phyloP scores from a whole-genome alignment of 2,888 invertebrate genomes.

The Cantharis lateralis region DNA sequence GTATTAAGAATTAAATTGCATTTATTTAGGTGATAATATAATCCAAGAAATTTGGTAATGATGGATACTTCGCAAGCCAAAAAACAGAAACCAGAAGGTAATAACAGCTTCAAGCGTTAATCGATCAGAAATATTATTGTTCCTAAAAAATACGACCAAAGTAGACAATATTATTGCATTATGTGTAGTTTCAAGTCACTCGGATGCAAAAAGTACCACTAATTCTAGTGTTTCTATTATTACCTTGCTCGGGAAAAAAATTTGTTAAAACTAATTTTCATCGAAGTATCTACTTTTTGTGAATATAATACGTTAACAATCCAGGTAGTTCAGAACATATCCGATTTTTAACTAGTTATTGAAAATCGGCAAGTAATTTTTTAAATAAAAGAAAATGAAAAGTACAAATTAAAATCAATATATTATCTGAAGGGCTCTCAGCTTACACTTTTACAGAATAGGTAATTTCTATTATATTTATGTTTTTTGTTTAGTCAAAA shows the following conservation, averaged over 20 bases:
- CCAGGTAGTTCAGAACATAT: too few relatives aligned
- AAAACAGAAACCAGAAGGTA: conserved; percentile 51
- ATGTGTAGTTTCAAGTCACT: background rate
- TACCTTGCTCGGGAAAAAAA: background rate
- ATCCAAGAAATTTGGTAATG: background rate
- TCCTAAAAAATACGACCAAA: background rate
- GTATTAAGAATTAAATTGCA: background rate
- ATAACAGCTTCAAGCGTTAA: conserved; percentile 3
- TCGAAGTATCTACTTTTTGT: too few relatives aligned
- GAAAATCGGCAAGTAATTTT: too few relatives aligned
- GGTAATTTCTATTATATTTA: too few relatives aligned
- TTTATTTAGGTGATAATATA: background rate
- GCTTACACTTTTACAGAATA: too few relatives aligned
- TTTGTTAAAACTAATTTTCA: background rate
- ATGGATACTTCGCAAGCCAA: conserved; percentile 49
- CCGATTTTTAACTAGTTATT: too few relatives aligned
- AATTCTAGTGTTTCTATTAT: background rate
- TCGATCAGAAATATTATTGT: background rate
- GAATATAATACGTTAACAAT: too few relatives aligned
- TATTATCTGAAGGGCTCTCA: too few relatives aligned
- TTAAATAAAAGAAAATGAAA: too few relatives aligned
- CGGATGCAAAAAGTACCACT: background rate
- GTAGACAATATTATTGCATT: background rate
- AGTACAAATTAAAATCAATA: too few relatives aligned
- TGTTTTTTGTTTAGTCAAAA: too few relatives aligned